phyloP scores from a whole-genome alignment of 2,797 vertebrate genomes.

The Lutra lutra region DNA sequence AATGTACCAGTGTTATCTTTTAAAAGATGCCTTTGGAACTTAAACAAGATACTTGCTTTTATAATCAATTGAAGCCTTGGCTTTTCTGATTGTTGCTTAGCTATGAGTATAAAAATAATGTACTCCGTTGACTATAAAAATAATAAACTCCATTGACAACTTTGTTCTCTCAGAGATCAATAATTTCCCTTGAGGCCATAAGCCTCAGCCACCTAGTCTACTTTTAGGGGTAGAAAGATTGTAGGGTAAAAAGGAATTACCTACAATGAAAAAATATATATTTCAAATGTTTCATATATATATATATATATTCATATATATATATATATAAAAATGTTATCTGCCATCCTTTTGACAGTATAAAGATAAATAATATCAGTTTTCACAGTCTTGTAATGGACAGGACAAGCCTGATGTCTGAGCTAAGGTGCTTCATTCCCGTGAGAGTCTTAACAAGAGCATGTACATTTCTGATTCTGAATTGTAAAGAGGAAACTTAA shows the following conservation, averaged over 20 bases:
- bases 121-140: not conserved
- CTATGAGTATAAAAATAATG: not conserved
- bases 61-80: not conserved
- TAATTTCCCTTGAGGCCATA: not conserved
- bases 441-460: not conserved
- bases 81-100: not conserved
- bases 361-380: not conserved
- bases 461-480: not conserved
- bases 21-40: not conserved
- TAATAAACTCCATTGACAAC: not conserved
- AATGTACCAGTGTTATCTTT: not conserved
- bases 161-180: not conserved
- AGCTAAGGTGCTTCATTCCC: not conserved
- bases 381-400: not conserved
- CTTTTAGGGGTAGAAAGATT: not conserved
- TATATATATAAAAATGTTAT: not conserved
- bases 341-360: not conserved
- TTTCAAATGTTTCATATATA: not conserved
- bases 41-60: not conserved
- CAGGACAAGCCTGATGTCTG: not conserved
- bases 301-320: not conserved
- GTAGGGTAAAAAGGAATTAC: not conserved
- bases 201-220: not conserved
- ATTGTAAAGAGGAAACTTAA: not conserved
- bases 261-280: not conserved